Base-by-base conservation (phyloP, 2,113 vertebrate genomes). In the Ceyx melanurus region DNA sequence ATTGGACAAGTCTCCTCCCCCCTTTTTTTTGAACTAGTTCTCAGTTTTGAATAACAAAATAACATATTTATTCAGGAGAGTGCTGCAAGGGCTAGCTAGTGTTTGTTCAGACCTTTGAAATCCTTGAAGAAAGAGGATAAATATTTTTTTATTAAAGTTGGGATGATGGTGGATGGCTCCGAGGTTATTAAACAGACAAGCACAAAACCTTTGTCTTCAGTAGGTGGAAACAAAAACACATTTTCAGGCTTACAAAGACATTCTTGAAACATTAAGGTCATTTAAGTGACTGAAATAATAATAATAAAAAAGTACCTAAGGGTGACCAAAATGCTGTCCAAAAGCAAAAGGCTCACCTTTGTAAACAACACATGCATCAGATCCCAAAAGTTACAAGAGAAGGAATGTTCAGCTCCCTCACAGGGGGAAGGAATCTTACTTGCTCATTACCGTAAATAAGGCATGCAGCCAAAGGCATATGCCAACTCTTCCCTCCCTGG, bases 381-480 rank as follows among this genome's bases (percentile, higher is more conserved):
- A 72, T 80, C 76, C 64, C 76, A 84, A 79, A 95, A 86, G 64
- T 91, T 89, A 90, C 42, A 35, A 53, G 58, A 92, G 68, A 88
- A 94, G 92, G 35, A 33, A 68, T 43, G 64, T 68, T 90, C 67
- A 37, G 79, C 45, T 81, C 25, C 70, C 40, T 91, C 79, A 56
- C 60, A 88, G 61, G 50, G 43, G 82, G 85, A 89, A 86, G 70
- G 37, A 95, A 82, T 95, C 86, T 95, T 95, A 90, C 92, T 97
- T 96, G 87, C 94, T 98, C 97, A 86, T 98, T 98, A 98, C 94
- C 11, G 46, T 97, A 96, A 97, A 95, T 93, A 97, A 96, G 97
- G 97, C 95, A 97, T 43, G 65, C 62, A 94, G 97, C 97, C 97
- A 97, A 96, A 96, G 92, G 92, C 90, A 89, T 91, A 93, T 96